Base-by-base conservation (phyloP, 2,888 invertebrate species). In the Chesias legatella region DNA sequence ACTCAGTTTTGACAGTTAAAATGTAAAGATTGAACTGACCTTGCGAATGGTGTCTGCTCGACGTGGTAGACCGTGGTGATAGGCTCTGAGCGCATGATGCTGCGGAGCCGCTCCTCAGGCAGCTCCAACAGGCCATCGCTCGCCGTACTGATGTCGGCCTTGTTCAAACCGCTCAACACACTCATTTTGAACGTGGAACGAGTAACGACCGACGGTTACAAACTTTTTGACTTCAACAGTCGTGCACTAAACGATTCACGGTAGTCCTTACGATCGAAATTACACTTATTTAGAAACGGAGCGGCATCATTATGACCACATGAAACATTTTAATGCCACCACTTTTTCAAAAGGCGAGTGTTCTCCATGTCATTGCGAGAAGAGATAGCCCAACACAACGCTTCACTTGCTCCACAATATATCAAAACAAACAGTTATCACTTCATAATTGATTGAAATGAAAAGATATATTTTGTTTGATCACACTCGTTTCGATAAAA, bases 21-120 rank as follows among this genome's bases (percentile, higher is more conserved):
- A 21, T 11, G 28, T 17, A 25, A 20, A 48, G 44, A 29, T 30
- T 46, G 32, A 28, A 69, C 89, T 88, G 89, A 94, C 94, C 94
- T 94, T 90, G 94, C 94, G 89, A 94, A 94, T 70, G 94, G 94
- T 68, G 93, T 93, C 84, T 94, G 93, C 81, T 94, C 94, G 66
- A 94, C 93, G 79, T 93, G 92, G 81, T 94, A 94, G 56, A 93
- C 91, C 63, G 93, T 92, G 62, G 92, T 91, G 80, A 94, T 94
- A 63, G 93, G 91, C 73, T 93, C 92, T 73, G 91, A 90, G 63
- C 92, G 92, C 77, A 94, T 90, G 73, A 94, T 86, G 74, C 90
- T 90, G 65, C 91, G 89, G 63, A 93, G 85, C 68, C 90, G 88
- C 63, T 92, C 92, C 74, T 92, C 91, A 41, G 91, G 90, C 67